A percentile compares a stretch with the other conserved stretches of the same genome.
Conservation (phyloP, 2,113 vertebrate species). For the Poeciliopsis occidentalis region DNA sequence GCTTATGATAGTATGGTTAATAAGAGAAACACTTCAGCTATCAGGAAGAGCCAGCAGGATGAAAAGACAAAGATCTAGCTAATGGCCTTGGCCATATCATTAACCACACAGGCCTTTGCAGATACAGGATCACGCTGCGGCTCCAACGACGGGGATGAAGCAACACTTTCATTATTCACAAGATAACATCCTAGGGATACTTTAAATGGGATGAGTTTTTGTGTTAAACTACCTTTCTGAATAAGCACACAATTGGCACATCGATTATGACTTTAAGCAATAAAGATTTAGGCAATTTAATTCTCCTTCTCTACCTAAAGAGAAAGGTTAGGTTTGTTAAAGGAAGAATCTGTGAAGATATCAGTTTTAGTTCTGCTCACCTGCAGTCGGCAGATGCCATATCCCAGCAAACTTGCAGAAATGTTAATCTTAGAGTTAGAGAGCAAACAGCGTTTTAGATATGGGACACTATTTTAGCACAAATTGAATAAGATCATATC, state of each 20-base stretch:
- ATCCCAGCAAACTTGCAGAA: not conserved
- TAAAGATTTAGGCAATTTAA: constrained; percentile 39
- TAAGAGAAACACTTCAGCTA: constrained; percentile 62
- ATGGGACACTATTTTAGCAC: not conserved
- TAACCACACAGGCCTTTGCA: constrained; percentile 47
- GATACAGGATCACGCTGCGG: constrained; percentile 29
- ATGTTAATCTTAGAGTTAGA: not conserved
- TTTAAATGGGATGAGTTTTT: constrained; percentile 25
- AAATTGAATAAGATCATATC: no score
- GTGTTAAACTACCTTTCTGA: constrained; percentile 23
- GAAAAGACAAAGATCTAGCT: constrained; percentile 66
- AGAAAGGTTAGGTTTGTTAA: not conserved
- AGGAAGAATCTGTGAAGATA: not conserved
- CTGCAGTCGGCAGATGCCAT: not conserved
- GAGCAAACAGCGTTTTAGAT: not conserved
- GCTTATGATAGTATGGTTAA: constrained; percentile 67
- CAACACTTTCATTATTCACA: constrained; percentile 49
- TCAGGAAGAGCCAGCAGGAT: constrained; percentile 55
- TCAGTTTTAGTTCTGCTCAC: not conserved
- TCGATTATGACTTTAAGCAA: constrained; percentile 44
- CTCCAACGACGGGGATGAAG: constrained; percentile 28
- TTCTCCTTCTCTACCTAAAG: constrained; percentile 34
- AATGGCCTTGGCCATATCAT: constrained; percentile 65
- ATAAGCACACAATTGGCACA: constrained; percentile 32
- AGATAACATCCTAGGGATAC: constrained; percentile 50